Conservation (phyloP, 2,888 invertebrate genomes). For the Deroplatys truncata region DNA sequence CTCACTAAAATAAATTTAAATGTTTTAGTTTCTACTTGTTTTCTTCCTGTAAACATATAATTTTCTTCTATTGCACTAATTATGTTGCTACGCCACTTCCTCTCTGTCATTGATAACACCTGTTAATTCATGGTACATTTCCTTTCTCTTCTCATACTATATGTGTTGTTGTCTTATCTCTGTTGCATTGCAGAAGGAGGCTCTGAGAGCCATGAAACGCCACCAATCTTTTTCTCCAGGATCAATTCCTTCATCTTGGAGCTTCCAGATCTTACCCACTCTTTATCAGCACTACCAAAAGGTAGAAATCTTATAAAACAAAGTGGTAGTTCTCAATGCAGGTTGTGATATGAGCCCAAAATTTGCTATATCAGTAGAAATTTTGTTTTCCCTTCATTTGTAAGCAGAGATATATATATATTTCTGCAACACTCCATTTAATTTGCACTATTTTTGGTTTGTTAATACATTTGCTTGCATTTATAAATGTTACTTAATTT, state of each 20-base stretch:
- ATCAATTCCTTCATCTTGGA: constrained; percentile 61
- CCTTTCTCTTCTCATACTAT: constrained; percentile 3
- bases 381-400: not conserved
- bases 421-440: not conserved
- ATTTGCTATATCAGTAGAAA: not conserved
- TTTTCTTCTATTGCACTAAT: not conserved
- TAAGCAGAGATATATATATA: not conserved
- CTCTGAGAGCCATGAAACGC: constrained; percentile 47
- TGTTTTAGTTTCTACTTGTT: not conserved
- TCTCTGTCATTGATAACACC: not conserved
- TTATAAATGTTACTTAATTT: not conserved
- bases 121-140: not conserved
- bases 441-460: not conserved
- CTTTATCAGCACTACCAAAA: constrained; percentile 81
- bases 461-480: not conserved
- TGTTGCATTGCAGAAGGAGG: constrained; percentile 47
- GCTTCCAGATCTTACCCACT: constrained; percentile 79
- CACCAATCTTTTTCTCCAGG: constrained; percentile 44
- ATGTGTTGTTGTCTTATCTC: constrained; percentile 15
- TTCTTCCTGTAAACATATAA: not conserved
- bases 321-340: not conserved
- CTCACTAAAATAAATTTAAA: not conserved
- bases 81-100: not conserved
- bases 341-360: not conserved
- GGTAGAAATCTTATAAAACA: constrained; percentile 48